Evolutionary conservation across 2,797 vertebrate species (phyloP), one percentile per base, ranked within the genome.

Genomic region (Hemibagrus guttatus): DNA sequence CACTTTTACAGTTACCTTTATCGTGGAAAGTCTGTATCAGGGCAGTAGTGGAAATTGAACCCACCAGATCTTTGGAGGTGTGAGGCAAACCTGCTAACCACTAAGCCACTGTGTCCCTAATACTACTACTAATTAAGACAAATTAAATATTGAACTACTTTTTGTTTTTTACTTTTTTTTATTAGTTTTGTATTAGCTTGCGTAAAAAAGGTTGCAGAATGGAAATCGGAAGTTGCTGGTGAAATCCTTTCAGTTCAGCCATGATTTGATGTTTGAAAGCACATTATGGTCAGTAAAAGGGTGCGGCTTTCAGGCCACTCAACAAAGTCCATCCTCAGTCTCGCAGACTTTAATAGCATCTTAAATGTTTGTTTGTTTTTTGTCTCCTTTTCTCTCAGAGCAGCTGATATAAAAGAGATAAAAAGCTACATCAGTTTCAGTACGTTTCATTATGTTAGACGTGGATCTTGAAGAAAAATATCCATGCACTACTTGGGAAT

Each of bases 221-320:
- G 2, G 39, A 21, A 76, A 52, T 17, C 14, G 31, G 23, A 61
- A n/a, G 26, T 58, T 39, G 52, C 28, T 13, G 9, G 21, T n/a
- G n/a, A 74, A 58, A 31, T 39, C 19, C 1, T 84, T 23, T 84
- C 52, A 68, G 86, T 23, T 84, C 52, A 68, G 86, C 61, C 4
- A 66, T 49, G 84, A 80, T 80, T 28, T 63, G 81, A 84, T 58
- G 63, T 54, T 80, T 63, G 84, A 84, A 84, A 86, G 74, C 81
- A 76, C 61, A 78, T 83, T 75, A 76, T 52, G 61, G 78, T 82
- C 35, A 46, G 66, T 76, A 68, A 61, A 86, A 46, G 88, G 86
- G 86, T 81, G 88, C 39, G 84, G 86, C 80, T 82, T 56, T 69
- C 76, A 64, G 39, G 76, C 31, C 61, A 76, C 49, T 69, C 58